phyloP scores from a whole-genome alignment of 2,888 invertebrate species.

The Drosophila villosipedis region DNA sequence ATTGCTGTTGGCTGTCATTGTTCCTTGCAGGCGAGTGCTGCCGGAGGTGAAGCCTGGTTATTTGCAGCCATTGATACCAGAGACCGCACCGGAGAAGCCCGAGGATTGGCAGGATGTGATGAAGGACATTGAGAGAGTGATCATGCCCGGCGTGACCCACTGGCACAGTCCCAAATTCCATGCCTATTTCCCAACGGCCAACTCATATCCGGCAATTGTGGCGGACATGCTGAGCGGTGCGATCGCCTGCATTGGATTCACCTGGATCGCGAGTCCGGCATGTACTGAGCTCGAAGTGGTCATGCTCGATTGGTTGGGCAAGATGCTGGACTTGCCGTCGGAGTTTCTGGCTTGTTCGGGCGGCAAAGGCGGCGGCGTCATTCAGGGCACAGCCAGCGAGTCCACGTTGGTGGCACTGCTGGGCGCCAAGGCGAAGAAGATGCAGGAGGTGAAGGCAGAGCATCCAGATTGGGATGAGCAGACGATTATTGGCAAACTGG shows the following conservation, averaged over 20 bases:
- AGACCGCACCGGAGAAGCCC: constrained; percentile 92
- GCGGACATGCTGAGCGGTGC: constrained; percentile 98
- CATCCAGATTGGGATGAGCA: constrained; percentile 91
- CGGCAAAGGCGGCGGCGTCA: constrained; percentile 95
- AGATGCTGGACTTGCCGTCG: constrained; percentile 94
- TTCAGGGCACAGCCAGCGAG: constrained; percentile 97
- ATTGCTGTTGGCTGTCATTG: constrained; percentile 37
- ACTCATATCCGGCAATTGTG: constrained; percentile 96
- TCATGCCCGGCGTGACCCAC: constrained; percentile 99
- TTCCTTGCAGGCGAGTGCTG: constrained; percentile 90
- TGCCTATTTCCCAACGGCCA: constrained; percentile 97
- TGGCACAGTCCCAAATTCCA: constrained; percentile 98
- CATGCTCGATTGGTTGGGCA: constrained; percentile 98
- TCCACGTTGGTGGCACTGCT: constrained; percentile 96
- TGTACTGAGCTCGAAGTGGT: constrained; percentile 98
- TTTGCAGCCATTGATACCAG: constrained; percentile 93
- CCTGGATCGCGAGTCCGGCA: constrained; percentile 98
- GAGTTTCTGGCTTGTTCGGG: constrained; percentile 93
- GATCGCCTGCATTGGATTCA: constrained; percentile 97
- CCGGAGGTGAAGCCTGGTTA: constrained; percentile 98
- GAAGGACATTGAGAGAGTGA: constrained; percentile 95
- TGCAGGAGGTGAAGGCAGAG: constrained; percentile 89
- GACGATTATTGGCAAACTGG: constrained; percentile 91
- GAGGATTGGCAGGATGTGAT: constrained; percentile 97
- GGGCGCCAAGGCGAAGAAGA: constrained; percentile 93